Percentiles rank a stretch among this genome's conserved stretches.
phyloP scores from a whole-genome alignment of 2,113 vertebrate genomes.

The Tychaedon coryphoeus region DNA sequence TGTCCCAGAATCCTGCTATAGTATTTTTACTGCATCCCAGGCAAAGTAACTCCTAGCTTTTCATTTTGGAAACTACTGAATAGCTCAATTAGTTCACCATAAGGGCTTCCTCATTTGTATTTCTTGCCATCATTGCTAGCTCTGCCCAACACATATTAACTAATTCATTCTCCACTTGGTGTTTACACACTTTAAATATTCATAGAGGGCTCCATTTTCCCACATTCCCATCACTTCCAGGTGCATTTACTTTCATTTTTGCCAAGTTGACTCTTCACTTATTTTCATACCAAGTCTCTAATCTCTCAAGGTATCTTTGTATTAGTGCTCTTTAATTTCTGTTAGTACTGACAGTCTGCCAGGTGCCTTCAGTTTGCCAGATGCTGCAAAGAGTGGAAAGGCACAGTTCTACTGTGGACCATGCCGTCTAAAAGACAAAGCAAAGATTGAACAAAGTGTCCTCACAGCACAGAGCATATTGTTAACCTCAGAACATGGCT shows the following conservation, averaged over 20 bases:
- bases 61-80: slow-evolving; percentile 28
- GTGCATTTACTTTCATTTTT: slow-evolving; percentile 11
- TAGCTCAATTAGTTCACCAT: slow-evolving; percentile 11
- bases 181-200: slow-evolving; percentile 47
- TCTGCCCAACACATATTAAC: slow-evolving; percentile 2
- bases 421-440: background rate
- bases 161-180: slow-evolving; percentile 31
- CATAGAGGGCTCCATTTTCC: background rate
- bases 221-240: background rate
- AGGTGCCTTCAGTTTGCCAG: background rate
- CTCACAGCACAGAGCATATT: background rate
- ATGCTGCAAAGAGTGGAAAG: background rate
- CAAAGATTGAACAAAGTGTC: background rate
- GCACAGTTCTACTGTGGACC: background rate
- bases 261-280: slow-evolving; percentile 16
- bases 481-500: background rate
- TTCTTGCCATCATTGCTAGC: slow-evolving; percentile 4
- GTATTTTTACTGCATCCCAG: background rate
- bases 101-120: slow-evolving; percentile 3
- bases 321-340: slow-evolving; percentile 53
- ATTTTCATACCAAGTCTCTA: background rate
- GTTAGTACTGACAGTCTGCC: slow-evolving; percentile 25
- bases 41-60: background rate
- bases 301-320: slow-evolving; percentile 44
- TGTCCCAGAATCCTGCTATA: background rate